Percentiles rank a stretch among this genome's conserved stretches.
phyloP scores from a whole-genome alignment of 2,888 invertebrate species.

The Disparrhopalites patrizii region DNA sequence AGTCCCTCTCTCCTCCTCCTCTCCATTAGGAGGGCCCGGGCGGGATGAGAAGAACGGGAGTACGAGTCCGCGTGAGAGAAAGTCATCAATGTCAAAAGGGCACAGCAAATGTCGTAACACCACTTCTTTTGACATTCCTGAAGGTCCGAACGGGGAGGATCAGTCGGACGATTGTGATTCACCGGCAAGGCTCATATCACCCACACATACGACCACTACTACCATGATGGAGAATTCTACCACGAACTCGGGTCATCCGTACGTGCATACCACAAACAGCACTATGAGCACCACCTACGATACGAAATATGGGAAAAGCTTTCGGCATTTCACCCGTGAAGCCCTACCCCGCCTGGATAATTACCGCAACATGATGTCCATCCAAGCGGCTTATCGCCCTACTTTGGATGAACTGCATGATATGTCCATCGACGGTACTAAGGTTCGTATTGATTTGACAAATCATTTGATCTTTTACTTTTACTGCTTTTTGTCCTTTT shows the following conservation, averaged over 20 bases:
- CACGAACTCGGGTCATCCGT: conserved; percentile 11
- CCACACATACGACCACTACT: conserved; percentile 16
- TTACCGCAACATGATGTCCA: conserved; percentile 81
- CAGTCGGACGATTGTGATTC: conserved; percentile 36
- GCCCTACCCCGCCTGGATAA: conserved; percentile 82
- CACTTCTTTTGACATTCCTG: conserved; percentile 29
- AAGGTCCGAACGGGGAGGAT: conserved; percentile 20
- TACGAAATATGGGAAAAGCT: conserved; percentile 73
- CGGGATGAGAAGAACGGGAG: neutral
- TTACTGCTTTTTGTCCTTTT: too few species aligned
- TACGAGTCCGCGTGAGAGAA: conserved; percentile 4
- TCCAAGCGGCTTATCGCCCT: conserved; percentile 80
- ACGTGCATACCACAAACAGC: conserved; percentile 24
- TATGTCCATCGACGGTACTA: conserved; percentile 12
- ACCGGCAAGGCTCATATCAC: conserved; percentile 34
- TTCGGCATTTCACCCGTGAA: conserved; percentile 80
- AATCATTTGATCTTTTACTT: too few species aligned
- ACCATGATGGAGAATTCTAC: neutral
- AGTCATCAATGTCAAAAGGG: conserved; percentile 20
- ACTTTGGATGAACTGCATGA: conserved; percentile 86
- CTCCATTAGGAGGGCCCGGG: neutral
- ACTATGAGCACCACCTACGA: conserved; percentile 54
- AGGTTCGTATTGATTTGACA: too few species aligned
- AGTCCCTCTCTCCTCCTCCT: neutral
- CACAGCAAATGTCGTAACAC: conserved; percentile 18